Base-by-base conservation (phyloP, 2,888 invertebrate genomes). In the Epinotia bilunana region DNA sequence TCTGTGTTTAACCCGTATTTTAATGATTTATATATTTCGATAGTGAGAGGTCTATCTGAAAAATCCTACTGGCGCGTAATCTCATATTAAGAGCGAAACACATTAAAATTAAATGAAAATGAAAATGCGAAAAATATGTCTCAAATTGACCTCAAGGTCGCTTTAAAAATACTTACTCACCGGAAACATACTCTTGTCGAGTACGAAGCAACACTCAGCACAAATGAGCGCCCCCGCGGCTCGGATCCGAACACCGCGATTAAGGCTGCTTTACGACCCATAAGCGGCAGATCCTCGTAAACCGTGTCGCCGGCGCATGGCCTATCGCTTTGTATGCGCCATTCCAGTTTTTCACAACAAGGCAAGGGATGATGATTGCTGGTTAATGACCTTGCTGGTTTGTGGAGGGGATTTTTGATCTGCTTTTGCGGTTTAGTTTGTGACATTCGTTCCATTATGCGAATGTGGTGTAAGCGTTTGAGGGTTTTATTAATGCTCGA, bases 241-340 rank as follows among this genome's bases (percentile, higher is more conserved):
- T 16, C 65, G n/a, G 49, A 33, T 55, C 55, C 33, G 49, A 46
- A 49, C 33, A 11, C n/a, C 65, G 55, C 65, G 53, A 67, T 67
- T 67, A 67, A 53, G 64, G 23, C 53, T 67, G 16, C 39, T 73
- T 73, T 73, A 69, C 62, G 73, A 9, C 53, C 28, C 68, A 68
- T 69, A 63, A 73, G 62, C 73, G 46, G 57, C 65, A 62, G 67
- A 73, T 58, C 39, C 18, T 62, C 57, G 68, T 73, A 73, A 73
- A 69, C 16, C 4, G 53, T 53, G 62, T 39, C 12, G 43, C 20
- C 53, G 16, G n/a, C 16, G 53, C 9, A 39, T 39, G 39, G n/a
- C 53, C 53, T 53, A 53, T 53, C 53, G 53, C n/a, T 53, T 53
- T 53, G 53, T 53, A 6, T 2, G 53, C 53, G 53, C 16, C 5